A percentile compares a stretch with the other conserved stretches of the same genome.
Conservation (phyloP, 1,140 invertebrate species). For the Diachasma alloeum region DNA sequence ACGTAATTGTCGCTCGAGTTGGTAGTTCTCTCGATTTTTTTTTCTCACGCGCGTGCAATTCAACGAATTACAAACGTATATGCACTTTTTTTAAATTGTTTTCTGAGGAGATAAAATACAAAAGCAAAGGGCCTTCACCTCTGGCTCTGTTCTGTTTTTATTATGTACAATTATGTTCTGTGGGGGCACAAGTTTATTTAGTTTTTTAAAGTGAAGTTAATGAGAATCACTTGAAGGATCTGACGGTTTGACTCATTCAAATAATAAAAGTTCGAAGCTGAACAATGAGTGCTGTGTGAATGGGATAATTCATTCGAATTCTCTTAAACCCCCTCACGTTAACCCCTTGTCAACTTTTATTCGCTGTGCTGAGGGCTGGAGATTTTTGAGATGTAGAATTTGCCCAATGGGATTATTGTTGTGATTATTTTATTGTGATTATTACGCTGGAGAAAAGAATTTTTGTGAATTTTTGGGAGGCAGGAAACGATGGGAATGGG, state of each 20-base stretch:
- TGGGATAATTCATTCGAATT: neutral
- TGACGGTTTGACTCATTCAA: slow-evolving; percentile 25
- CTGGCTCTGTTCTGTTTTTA: neutral
- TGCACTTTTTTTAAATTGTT: too few species aligned
- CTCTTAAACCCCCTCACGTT: neutral
- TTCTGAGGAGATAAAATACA: neutral
- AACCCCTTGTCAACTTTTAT: neutral
- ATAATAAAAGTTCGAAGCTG: neutral
- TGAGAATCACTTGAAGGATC: neutral
- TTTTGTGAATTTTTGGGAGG: neutral
- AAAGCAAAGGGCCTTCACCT: neutral
- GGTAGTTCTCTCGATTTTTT: slow-evolving; percentile 39
- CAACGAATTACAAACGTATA: neutral
- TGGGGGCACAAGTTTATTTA: neutral
- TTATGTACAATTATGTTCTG: neutral
- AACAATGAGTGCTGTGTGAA: slow-evolving; percentile 11
- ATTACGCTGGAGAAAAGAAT: neutral
- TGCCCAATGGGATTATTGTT: neutral
- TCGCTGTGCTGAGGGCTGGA: neutral
- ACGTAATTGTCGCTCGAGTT: slow-evolving; percentile 59
- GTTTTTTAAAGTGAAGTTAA: slow-evolving; percentile 3
- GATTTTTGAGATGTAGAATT: neutral
- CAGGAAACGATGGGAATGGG: too few species aligned
- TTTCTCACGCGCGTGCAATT: slow-evolving; percentile 29
- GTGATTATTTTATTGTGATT: neutral